phyloP scores from a whole-genome alignment of 2,888 invertebrate species.

The Pyralis farinalis region DNA sequence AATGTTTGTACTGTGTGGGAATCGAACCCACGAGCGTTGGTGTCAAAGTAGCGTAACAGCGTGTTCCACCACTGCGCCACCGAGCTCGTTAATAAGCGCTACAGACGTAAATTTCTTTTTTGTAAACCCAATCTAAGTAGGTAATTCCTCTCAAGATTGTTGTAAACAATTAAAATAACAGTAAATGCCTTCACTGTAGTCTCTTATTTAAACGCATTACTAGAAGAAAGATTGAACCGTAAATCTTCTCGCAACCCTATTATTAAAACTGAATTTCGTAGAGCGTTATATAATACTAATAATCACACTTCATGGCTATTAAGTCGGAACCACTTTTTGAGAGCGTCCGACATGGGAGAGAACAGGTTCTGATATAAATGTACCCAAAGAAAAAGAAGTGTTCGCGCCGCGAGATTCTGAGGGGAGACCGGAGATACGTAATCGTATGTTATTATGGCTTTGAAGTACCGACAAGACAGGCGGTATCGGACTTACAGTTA shows the following conservation, averaged over 20 bases:
- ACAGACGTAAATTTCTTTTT: too few relatives aligned
- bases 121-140: too few relatives aligned
- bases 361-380: conserved; percentile 62
- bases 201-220: neutral
- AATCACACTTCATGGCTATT: conserved; percentile 69
- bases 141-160: too few relatives aligned
- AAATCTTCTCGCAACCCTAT: conserved; percentile 32
- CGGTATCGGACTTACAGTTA: conserved; percentile 24
- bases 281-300: conserved; percentile 56
- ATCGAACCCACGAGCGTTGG: too few relatives aligned
- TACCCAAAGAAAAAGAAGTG: conserved; percentile 53
- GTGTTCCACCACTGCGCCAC: too few relatives aligned
- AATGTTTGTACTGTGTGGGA: too few relatives aligned
- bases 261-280: conserved; percentile 48
- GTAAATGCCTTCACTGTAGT: too few relatives aligned
- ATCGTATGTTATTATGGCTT: conserved; percentile 72
- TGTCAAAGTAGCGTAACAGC: too few relatives aligned
- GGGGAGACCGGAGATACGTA: conserved; percentile 51
- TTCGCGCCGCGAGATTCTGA: conserved; percentile 55
- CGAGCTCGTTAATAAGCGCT: too few relatives aligned
- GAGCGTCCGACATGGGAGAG: conserved; percentile 54
- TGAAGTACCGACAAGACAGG: conserved; percentile 53
- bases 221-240: conserved; percentile 21
- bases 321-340: conserved; percentile 63
- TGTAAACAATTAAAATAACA: too few relatives aligned